A percentile compares a stretch with the other conserved stretches of the same genome.
Conservation (phyloP, 1,140 invertebrate species). For the Drosophila melanogaster region Release_6_plus_ISO1_MT NT_037436.4:18921501-18922000, state of each 20-base stretch:
- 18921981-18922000: constrained; percentile 45
- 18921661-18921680: constrained; percentile 58
- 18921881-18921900: too few relatives aligned
- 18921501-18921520: constrained; percentile 64
- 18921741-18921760: too few relatives aligned
- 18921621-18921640: constrained; percentile 63
- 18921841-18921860: too few relatives aligned
- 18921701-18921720: not conserved
- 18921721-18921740: not conserved
- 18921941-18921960: constrained; percentile 20
- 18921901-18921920: too few relatives aligned
- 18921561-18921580: constrained; percentile 66
- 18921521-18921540: constrained; percentile 63
- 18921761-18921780: not conserved
- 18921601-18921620: constrained; percentile 48
- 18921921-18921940: too few relatives aligned
- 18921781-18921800: too few relatives aligned
- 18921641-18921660: constrained; percentile 66
- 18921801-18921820: too few relatives aligned
- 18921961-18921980: constrained; percentile 29
- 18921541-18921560: constrained; percentile 67
- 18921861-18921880: too few relatives aligned
- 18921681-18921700: constrained; percentile 69
- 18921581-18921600: constrained; percentile 55
- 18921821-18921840: too few relatives aligned